phyloP scores from a whole-genome alignment of 2,888 invertebrate species.

The Nemotelus pantherinus region DNA sequence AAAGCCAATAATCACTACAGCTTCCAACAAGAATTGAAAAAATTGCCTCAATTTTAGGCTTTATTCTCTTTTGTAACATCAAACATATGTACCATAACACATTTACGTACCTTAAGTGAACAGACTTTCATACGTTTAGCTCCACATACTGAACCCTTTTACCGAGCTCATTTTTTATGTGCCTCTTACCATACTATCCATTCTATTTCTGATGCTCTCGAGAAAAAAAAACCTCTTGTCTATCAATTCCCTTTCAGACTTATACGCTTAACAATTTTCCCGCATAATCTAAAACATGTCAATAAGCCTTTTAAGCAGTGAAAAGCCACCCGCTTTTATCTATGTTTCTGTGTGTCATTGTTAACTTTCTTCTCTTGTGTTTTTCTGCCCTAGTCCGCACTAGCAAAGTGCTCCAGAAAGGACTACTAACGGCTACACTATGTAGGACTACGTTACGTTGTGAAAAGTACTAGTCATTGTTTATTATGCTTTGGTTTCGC shows the following conservation, averaged over 20 bases:
- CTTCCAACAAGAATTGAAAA: no score
- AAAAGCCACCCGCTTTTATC: slow-evolving; percentile 13
- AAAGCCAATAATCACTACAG: no score
- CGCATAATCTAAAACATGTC: slow-evolving; percentile 29
- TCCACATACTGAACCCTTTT: no score
- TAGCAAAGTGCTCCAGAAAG: not conserved
- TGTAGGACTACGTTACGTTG: not conserved
- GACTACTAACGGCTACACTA: not conserved
- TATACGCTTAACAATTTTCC: slow-evolving; percentile 1
- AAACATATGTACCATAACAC: no score
- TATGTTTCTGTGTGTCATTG: not conserved
- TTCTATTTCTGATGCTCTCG: no score
- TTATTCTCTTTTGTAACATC: no score
- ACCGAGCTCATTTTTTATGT: no score
- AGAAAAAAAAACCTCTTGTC: not conserved
- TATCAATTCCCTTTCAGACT: slow-evolving; percentile 11
- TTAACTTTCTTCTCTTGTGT: slow-evolving; percentile 1
- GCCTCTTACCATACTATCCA: no score
- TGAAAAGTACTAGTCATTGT: slow-evolving; percentile 18
- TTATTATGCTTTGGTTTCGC: slow-evolving; percentile 20
- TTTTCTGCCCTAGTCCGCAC: not conserved
- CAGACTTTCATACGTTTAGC: no score
- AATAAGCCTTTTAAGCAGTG: slow-evolving; percentile 33
- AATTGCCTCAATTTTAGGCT: no score
- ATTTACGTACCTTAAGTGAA: no score